Base-by-base conservation (phyloP, 2,113 vertebrate genomes). In the Labrus mixtus region DNA sequence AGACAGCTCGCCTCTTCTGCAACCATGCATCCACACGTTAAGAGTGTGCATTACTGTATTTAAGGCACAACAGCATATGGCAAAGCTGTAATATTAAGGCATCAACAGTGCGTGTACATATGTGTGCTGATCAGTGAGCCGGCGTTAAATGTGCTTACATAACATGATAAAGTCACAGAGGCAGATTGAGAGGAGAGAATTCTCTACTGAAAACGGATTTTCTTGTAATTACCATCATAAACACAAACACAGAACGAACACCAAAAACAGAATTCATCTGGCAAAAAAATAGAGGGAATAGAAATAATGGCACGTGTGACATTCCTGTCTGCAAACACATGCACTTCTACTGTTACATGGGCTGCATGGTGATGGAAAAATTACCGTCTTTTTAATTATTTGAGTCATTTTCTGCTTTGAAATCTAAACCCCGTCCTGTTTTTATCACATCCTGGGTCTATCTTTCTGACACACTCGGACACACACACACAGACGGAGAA, bases 121-220 rank as follows among this genome's bases (percentile, higher is more conserved):
- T 19, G 72, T 70, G 66, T 36, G 23, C 12, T 11, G 75, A 39
- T 83, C 75, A 58, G 36, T 67, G 75, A 83, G 60, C 53, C 77
- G 1, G 29, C 7, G 15, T 41, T 19, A 46, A 57, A 76, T 45
- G 20, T 0, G 37, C 54, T 83, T 84, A 45, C 74, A 45, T 85
- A 80, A 89, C 36, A n/a, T 2, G 5, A 17, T 15, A 11, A 25
- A 37, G 39, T 39, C 46, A 12, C 29, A 15, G 72, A 54, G 17
- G 22, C 23, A 37, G 71, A 70, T 43, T 39, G 0, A 19, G 11
- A 0, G 43, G 3, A 45, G 19, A 73, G 29, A 33, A 13, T 63
- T 68, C 73, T 13, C 51, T 33, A 60, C 61, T 8, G 17, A 2
- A 16, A 6, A 36, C 29, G 41, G 10, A 48, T 41, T 63, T 39